Conservation (phyloP, 2,888 invertebrate genomes). For the Axea sp. region DNA sequence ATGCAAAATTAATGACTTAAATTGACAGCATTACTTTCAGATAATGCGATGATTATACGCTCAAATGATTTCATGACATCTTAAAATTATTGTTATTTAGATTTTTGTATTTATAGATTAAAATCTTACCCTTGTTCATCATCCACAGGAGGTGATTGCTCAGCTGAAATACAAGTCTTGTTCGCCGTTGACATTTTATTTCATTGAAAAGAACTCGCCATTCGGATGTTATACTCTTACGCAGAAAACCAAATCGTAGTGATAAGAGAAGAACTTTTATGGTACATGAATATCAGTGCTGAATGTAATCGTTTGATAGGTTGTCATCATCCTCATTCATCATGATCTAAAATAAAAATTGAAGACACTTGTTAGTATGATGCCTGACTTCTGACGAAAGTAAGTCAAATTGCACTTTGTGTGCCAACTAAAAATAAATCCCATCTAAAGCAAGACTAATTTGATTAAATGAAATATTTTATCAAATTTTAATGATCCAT, state of each 20-base stretch:
- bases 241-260: constrained; percentile 6
- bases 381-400: constrained; percentile 29
- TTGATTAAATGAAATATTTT: too few species aligned
- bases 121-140: constrained; percentile 72
- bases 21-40: too few species aligned
- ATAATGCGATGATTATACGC: too few species aligned
- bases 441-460: too few species aligned
- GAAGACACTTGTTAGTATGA: constrained; percentile 25
- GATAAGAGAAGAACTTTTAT: not conserved
- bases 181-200: constrained; percentile 73
- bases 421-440: constrained; percentile 44
- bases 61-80: too few species aligned
- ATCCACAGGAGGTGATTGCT: constrained; percentile 67
- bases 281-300: not conserved
- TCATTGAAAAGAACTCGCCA: constrained; percentile 24
- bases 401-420: constrained; percentile 9
- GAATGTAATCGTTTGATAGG: not conserved
- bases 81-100: too few species aligned
- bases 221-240: constrained; percentile 18
- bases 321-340: constrained; percentile 26
- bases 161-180: constrained; percentile 68
- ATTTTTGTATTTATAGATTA: too few species aligned
- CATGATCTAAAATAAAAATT: constrained; percentile 42
- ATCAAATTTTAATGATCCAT: too few species aligned
- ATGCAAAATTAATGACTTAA: too few species aligned